These are phyloP conservation scores for Chironomus tepperi DNA, from an alignment of 1,140 invertebrate genomes.

Conservation along the genomic window DNA sequence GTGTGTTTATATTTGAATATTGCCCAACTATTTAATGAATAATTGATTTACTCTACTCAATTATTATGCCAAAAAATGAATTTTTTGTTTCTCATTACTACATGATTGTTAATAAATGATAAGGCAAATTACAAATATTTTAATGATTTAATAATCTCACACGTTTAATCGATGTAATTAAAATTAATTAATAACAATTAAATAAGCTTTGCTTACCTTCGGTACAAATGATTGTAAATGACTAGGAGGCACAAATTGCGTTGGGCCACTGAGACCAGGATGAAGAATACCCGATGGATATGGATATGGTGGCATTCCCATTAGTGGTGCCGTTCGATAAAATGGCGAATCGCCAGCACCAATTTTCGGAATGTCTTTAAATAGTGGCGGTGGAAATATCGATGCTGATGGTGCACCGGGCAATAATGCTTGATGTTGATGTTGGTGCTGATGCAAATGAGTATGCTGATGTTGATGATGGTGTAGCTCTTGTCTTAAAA, in stretches of 20 bases:
- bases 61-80: constrained; percentile 18
- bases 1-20: constrained; percentile 26
- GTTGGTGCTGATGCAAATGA: constrained; percentile 79
- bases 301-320: constrained; percentile 67
- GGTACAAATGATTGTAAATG: constrained; percentile 76
- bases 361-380: constrained; percentile 83
- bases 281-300: constrained; percentile 68
- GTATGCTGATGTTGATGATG: constrained; percentile 87
- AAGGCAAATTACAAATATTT: too few relatives aligned
- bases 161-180: background rate
- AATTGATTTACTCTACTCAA: background rate
- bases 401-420: constrained; percentile 39
- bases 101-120: too few relatives aligned
- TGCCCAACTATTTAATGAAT: background rate
- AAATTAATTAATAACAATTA: background rate
- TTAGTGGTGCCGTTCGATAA: constrained; percentile 50
- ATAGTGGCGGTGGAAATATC: constrained; percentile 47
- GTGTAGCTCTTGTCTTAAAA: constrained; percentile 75
- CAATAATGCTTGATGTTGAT: constrained; percentile 40
- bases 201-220: constrained; percentile 57
- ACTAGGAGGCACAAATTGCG: constrained; percentile 68
- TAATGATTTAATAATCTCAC: background rate
- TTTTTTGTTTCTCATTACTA: constrained; percentile 18
- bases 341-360: constrained; percentile 68
- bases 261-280: constrained; percentile 59